A percentile compares a stretch with the other conserved stretches of the same genome.
Conservation (phyloP, 2,113 vertebrate species). For the Balaenoptera acutorostrata region DNA sequence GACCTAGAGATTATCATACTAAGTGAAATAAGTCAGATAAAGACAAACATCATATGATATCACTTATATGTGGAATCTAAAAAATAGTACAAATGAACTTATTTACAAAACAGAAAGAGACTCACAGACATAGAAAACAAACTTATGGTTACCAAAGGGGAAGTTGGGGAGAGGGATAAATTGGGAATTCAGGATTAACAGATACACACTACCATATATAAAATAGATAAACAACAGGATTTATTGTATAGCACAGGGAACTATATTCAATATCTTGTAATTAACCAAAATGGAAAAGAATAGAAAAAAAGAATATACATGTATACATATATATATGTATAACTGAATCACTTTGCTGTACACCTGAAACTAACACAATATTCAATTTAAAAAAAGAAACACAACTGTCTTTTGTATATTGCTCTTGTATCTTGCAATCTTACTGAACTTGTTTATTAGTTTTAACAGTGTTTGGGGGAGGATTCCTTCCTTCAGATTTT, state of each 20-base stretch:
- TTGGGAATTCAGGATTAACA: not conserved
- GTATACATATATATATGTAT: not conserved
- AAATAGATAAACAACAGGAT: not conserved
- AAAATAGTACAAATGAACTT: not conserved
- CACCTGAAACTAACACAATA: not conserved
- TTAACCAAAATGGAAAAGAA: not conserved
- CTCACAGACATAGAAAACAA: not conserved
- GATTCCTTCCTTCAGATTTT: not conserved
- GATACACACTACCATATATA: not conserved
- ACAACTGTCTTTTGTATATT: not conserved
- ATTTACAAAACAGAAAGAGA: not conserved
- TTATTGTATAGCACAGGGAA: not conserved
- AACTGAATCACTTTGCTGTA: not conserved
- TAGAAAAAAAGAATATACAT: not conserved
- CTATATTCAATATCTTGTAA: not conserved
- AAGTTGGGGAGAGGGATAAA: not conserved
- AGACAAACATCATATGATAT: not conserved
- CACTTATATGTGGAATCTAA: not conserved
- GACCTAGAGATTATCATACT: not conserved
- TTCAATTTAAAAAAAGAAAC: not conserved
- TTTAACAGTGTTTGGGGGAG: not conserved
- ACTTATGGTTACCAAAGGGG: not conserved
- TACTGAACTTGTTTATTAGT: not conserved
- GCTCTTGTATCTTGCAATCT: not conserved
- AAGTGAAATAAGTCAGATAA: not conserved